Percentiles rank a stretch among this genome's conserved stretches.
These are phyloP conservation scores for Siniperca chuatsi DNA, from an alignment of 2,113 vertebrate species.

Conservation along the genomic window DNA sequence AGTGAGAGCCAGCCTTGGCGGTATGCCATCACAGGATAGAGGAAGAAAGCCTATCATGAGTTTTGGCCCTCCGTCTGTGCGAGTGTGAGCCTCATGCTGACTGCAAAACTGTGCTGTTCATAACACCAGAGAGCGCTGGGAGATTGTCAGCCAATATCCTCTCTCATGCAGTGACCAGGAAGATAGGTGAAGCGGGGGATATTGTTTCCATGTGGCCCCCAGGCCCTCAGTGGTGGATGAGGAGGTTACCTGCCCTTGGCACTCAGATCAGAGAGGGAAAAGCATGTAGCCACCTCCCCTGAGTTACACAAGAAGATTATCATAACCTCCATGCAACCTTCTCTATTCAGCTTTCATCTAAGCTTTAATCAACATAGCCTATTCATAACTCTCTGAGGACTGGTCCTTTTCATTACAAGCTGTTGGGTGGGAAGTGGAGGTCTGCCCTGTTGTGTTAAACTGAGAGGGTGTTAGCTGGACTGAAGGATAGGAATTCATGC, in stretches of 20 bases:
- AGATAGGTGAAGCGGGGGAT: slow-evolving; percentile 67
- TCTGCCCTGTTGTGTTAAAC: slow-evolving; percentile 58
- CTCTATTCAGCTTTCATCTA: slow-evolving; percentile 62
- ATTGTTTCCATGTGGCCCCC: slow-evolving; percentile 70
- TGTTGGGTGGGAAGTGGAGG: slow-evolving; percentile 50
- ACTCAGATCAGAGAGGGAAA: slow-evolving; percentile 65
- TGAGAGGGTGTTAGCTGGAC: slow-evolving; percentile 53
- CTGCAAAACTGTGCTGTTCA: slow-evolving; percentile 56
- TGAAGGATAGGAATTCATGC: slow-evolving; percentile 43
- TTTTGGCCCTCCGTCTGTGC: slow-evolving; percentile 25
- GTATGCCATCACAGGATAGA: slow-evolving; percentile 39
- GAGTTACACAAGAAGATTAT: slow-evolving; percentile 69
- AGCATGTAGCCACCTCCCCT: slow-evolving; percentile 60
- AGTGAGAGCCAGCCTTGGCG: slow-evolving; percentile 31
- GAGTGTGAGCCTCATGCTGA: slow-evolving; percentile 32
- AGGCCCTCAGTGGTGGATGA: slow-evolving; percentile 31
- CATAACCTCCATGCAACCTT: slow-evolving; percentile 70
- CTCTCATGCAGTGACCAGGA: slow-evolving; percentile 62
- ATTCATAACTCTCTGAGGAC: slow-evolving; percentile 42
- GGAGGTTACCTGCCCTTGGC: slow-evolving; percentile 70
- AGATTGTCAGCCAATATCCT: slow-evolving; percentile 76
- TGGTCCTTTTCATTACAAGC: slow-evolving; percentile 41
- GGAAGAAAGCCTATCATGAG: slow-evolving; percentile 49
- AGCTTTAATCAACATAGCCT: slow-evolving; percentile 66
- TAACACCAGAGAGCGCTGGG: slow-evolving; percentile 54